A percentile compares a stretch with the other conserved stretches of the same genome.
Conservation (phyloP, 2,888 invertebrate genomes). For the Temnothorax unifasciatus region DNA sequence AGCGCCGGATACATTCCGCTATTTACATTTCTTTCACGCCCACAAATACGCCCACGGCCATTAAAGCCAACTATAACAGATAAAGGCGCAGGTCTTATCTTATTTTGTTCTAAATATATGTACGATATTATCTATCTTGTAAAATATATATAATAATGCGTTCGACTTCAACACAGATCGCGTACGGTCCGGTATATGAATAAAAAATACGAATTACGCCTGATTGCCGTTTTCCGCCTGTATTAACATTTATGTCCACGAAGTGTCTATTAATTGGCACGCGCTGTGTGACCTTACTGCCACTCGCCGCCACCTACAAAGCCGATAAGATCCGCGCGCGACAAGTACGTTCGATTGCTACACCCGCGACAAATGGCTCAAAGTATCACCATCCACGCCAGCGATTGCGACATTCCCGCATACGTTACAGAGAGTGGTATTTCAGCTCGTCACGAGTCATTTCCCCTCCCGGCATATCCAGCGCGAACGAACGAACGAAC, state of each 20-base stretch:
- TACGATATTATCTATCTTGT: not conserved
- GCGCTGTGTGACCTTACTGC: conserved; percentile 25
- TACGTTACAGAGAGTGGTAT: conserved; percentile 41
- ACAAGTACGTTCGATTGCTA: conserved; percentile 46
- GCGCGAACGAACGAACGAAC: conserved; percentile 8
- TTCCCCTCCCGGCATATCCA: conserved; percentile 45
- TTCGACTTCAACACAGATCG: not conserved
- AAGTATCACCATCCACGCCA: conserved; percentile 31
- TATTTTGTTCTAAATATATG: not conserved
- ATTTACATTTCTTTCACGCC: conserved; percentile 47
- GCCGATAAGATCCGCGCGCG: conserved; percentile 45
- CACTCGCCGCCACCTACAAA: conserved; percentile 31
- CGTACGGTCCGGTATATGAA: not conserved
- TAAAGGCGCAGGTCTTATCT: not conserved
- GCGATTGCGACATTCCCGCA: conserved; percentile 38
- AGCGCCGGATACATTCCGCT: conserved; percentile 26
- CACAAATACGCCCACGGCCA: conserved; percentile 20
- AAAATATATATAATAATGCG: not conserved
- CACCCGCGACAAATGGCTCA: conserved; percentile 22
- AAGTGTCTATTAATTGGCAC: conserved; percentile 50
- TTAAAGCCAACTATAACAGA: conserved; percentile 10
- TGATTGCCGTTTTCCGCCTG: conserved; percentile 3
- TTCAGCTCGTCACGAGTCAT: conserved; percentile 50
- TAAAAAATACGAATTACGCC: not conserved
- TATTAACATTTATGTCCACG: conserved; percentile 11